Conservation (phyloP, 2,113 vertebrate species). For the Dipodomys merriami region DNA sequence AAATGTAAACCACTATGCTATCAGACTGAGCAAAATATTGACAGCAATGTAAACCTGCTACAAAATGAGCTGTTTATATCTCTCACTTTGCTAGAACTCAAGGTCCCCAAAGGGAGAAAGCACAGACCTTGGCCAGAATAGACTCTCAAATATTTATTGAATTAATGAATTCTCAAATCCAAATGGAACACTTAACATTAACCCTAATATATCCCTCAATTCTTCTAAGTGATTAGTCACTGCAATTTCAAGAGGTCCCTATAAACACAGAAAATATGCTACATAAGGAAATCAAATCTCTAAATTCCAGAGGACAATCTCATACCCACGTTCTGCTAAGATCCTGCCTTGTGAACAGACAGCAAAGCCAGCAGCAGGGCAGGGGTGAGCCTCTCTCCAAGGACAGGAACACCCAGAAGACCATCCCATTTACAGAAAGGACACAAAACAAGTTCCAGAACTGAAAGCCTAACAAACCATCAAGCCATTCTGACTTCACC, state of each 20-base stretch:
- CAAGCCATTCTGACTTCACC: neutral
- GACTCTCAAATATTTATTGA: neutral
- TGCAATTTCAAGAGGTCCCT: neutral
- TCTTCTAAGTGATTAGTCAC: neutral
- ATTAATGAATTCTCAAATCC: slow-evolving; percentile 27
- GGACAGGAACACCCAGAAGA: neutral
- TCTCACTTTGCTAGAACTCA: neutral
- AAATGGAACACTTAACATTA: neutral
- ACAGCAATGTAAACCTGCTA: slow-evolving; percentile 39
- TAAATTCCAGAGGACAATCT: slow-evolving; percentile 10
- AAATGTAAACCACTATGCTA: slow-evolving; percentile 37
- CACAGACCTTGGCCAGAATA: neutral
- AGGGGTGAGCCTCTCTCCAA: neutral
- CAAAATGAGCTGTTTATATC: slow-evolving; percentile 7
- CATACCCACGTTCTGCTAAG: neutral
- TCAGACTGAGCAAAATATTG: slow-evolving; percentile 37
- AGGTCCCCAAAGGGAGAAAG: slow-evolving; percentile 3
- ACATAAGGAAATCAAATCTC: neutral
- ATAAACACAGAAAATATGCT: neutral
- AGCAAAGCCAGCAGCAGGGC: neutral
- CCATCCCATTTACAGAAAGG: neutral
- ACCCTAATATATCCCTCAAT: neutral
- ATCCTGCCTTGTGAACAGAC: neutral
- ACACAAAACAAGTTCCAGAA: neutral
- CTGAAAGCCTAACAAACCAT: neutral